Evolutionary conservation across 2,888 invertebrate genomes (phyloP), one percentile per base, ranked within the genome.

Genomic region (Ditula angustiorana): DNA sequence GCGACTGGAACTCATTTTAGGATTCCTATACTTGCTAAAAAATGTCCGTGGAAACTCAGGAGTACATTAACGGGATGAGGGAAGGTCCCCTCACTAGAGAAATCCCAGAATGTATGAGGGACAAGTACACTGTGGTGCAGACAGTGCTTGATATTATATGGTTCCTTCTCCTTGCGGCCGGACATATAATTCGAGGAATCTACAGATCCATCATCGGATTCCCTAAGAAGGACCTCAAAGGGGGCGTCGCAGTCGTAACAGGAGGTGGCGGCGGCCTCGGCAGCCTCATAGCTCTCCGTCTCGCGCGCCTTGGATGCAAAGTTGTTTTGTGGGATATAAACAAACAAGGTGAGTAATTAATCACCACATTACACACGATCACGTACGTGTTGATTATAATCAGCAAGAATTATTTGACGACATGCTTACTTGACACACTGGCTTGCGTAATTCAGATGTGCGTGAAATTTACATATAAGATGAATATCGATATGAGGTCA

Each of bases 261-360:
- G 98, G 98, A 0, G 97, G 97, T 16, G 98, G 98, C 33, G 96
- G 96, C 35, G 98, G 98, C 2, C 91, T 98, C 13, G 98, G 98
- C 5, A 94, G 97, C 69, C 93, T 97, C 57, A 88, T 97, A 62
- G 95, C 97, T 1, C 84, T 96, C 72, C 93, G 96, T 73, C 93
- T 98, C 52, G 96, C 96, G 19, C 94, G 96, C 77, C 94, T 96
- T 63, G 96, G 97, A 58, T 96, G 96, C 71, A 95, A 94, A 68
- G 94, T 98, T 61, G 95, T 98, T 37, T 92, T 98, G 61, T 98
- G 98, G 98, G 98, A 99, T 86, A 96, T 98, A 72, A 97, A 97
- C 81, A 94, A 95, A 81, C 92, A 95, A 88, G 97, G 97, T 97
- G 74, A 94, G 94, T 90, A 53, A 57, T 41, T 58, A 30, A 55